Conservation (phyloP, 2,888 invertebrate species). For the Marronus borbonicus region DNA sequence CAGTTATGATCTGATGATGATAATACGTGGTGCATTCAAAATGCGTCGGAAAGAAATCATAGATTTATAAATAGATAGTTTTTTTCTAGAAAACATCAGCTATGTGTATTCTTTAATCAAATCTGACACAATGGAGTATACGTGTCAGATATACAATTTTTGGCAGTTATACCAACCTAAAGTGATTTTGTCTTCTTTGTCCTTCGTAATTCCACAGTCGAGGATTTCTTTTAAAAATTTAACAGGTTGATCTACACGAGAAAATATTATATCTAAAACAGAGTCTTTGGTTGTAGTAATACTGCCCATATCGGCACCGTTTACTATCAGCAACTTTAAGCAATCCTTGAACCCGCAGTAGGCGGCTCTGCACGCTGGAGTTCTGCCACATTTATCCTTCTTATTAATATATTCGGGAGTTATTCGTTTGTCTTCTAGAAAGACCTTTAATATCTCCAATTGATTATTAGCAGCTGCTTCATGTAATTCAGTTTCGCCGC, state of each 20-base stretch:
- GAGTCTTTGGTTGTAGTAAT: constrained; percentile 64
- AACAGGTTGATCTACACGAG: constrained; percentile 65
- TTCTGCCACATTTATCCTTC: constrained; percentile 66
- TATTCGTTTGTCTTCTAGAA: constrained; percentile 60
- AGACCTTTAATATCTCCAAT: constrained; percentile 59
- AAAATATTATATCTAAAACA: constrained; percentile 67
- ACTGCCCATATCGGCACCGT: constrained; percentile 67
- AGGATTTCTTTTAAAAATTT: constrained; percentile 65
- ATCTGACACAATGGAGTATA: too few relatives aligned
- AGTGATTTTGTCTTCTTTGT: constrained; percentile 37
- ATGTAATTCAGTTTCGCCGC: constrained; percentile 67
- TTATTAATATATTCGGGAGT: constrained; percentile 59
- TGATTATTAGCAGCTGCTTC: constrained; percentile 66
- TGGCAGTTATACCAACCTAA: constrained; percentile 22
- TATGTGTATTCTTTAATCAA: too few relatives aligned
- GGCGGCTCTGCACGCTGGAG: constrained; percentile 74
- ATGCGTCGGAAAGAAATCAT: too few relatives aligned
- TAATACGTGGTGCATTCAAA: too few relatives aligned
- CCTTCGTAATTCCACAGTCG: constrained; percentile 55
- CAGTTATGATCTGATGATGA: too few relatives aligned
- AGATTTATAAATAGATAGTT: too few relatives aligned
- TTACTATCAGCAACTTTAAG: constrained; percentile 69
- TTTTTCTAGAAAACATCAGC: too few relatives aligned
- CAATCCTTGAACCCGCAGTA: constrained; percentile 71
- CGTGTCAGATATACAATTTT: too few relatives aligned